Percentiles rank a stretch among this genome's conserved stretches.
phyloP scores from a whole-genome alignment of 2,797 vertebrate species.

The Arctocebus calabarensis region DNA sequence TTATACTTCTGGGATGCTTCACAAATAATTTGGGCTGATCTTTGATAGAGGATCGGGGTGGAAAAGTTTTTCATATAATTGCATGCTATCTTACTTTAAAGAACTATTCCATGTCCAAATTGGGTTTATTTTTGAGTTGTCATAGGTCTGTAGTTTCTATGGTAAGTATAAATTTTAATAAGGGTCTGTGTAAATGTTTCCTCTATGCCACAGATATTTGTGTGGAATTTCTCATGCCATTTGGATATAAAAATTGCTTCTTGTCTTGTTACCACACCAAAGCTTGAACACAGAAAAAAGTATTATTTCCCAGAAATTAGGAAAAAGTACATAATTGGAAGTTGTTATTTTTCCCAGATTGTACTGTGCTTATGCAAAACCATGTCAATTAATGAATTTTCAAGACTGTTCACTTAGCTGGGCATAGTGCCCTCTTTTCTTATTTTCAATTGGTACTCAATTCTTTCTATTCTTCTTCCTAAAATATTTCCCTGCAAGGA shows the following conservation, averaged over 20 bases:
- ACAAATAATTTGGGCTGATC: slow-evolving; percentile 70
- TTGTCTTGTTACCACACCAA: slow-evolving; percentile 30
- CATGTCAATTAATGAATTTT: background rate
- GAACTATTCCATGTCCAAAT: slow-evolving; percentile 37
- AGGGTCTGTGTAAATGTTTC: slow-evolving; percentile 19
- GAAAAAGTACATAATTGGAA: background rate
- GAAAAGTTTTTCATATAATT: slow-evolving; percentile 49
- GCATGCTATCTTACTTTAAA: slow-evolving; percentile 55
- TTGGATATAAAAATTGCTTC: slow-evolving; percentile 39
- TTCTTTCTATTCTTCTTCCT: background rate
- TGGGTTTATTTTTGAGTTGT: slow-evolving; percentile 68
- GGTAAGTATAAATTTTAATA: slow-evolving; percentile 64
- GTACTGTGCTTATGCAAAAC: background rate
- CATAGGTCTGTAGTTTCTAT: slow-evolving; percentile 14
- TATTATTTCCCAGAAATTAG: background rate
- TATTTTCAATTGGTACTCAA: background rate
- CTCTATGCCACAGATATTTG: background rate
- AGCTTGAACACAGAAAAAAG: background rate
- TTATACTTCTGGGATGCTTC: slow-evolving; percentile 74
- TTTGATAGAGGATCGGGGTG: slow-evolving; percentile 63
- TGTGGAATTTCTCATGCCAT: slow-evolving; percentile 19
- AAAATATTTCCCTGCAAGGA: background rate
- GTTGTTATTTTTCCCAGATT: slow-evolving; percentile 2
- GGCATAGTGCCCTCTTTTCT: background rate
- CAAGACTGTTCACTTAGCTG: background rate